A percentile compares a stretch with the other conserved stretches of the same genome.
Conservation (phyloP, 30 jellyfish, hydroid and myxozoan genomes). For the Sanderia malayensis region DNA sequence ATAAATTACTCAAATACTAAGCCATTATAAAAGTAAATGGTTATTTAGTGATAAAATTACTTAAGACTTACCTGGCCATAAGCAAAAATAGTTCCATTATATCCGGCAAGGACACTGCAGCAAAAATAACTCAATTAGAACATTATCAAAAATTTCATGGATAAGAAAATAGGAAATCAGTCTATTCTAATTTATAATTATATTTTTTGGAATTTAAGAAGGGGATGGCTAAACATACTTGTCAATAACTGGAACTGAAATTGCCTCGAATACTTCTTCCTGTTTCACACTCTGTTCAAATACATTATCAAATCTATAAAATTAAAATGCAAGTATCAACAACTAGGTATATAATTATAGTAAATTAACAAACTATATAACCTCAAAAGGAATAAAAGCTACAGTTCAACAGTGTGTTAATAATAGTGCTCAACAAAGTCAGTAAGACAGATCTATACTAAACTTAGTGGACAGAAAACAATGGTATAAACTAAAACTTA, state of each 20-base stretch:
- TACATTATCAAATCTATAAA: slow-evolving; percentile 75
- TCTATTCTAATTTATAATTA: too few species aligned
- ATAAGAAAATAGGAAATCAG: not conserved
- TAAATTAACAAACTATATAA: too few species aligned
- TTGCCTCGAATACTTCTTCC: slow-evolving; percentile 64
- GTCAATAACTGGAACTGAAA: slow-evolving; percentile 79
- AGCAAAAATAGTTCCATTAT: slow-evolving; percentile 90
- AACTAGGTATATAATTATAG: too few species aligned
- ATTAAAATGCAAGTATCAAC: too few species aligned
- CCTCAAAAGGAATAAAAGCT: too few species aligned
- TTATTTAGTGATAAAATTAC: not conserved
- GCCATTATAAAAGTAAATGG: not conserved
- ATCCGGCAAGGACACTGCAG: slow-evolving; percentile 84
- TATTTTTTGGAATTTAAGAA: too few species aligned
- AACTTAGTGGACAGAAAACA: not conserved
- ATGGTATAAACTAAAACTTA: slow-evolving; percentile 57
- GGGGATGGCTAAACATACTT: slow-evolving; percentile 49
- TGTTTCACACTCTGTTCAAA: slow-evolving; percentile 79
- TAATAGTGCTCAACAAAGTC: too few species aligned
- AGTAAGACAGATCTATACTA: too few species aligned
- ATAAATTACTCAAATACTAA: too few species aligned
- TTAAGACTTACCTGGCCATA: slow-evolving; percentile 85
- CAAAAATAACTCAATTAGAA: too few species aligned
- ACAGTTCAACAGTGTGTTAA: too few species aligned
- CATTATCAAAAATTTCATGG: too few species aligned